Evolutionary conservation across 2,888 invertebrate genomes (phyloP).

Genomic region (Amphipoea lucens): DNA sequence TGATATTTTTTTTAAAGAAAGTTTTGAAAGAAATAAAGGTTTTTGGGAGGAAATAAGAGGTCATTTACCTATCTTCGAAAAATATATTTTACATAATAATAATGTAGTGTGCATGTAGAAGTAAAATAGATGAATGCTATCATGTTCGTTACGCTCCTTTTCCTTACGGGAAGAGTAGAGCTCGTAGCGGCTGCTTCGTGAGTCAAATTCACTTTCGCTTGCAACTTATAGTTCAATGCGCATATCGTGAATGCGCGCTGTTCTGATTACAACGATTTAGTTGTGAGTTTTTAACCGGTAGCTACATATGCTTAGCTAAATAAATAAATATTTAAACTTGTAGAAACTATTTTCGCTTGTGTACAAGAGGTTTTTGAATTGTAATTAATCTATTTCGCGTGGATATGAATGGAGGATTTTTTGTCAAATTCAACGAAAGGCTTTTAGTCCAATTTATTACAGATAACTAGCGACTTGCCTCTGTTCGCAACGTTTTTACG

Average conservation of each 20-base stretch:
- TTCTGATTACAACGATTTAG: not conserved
- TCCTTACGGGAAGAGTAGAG: slow-evolving; percentile 22
- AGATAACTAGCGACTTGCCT: too few species aligned
- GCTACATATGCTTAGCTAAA: not conserved
- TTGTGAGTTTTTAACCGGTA: not conserved
- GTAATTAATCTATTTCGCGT: too few species aligned
- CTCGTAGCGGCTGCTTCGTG: slow-evolving; percentile 10
- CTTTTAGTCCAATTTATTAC: too few species aligned
- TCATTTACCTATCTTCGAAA: not conserved
- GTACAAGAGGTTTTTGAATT: not conserved
- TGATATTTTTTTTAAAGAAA: slow-evolving; percentile 38
- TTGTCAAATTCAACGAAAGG: not conserved
- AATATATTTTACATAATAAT: not conserved
- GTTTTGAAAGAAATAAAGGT: slow-evolving; percentile 1
- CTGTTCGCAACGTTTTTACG: too few species aligned
- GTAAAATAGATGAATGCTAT: slow-evolving; percentile 5
- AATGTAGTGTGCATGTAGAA: not conserved
- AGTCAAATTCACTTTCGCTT: slow-evolving; percentile 44
- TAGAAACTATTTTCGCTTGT: not conserved
- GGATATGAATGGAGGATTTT: not conserved
- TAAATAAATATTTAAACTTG: not conserved
- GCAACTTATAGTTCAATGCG: not conserved
- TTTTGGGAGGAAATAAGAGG: slow-evolving; percentile 5
- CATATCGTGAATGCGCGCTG: not conserved
- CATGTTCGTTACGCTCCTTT: slow-evolving; percentile 43